Conservation (phyloP, 2,888 invertebrate genomes). For the Xylota sylvarum region DNA sequence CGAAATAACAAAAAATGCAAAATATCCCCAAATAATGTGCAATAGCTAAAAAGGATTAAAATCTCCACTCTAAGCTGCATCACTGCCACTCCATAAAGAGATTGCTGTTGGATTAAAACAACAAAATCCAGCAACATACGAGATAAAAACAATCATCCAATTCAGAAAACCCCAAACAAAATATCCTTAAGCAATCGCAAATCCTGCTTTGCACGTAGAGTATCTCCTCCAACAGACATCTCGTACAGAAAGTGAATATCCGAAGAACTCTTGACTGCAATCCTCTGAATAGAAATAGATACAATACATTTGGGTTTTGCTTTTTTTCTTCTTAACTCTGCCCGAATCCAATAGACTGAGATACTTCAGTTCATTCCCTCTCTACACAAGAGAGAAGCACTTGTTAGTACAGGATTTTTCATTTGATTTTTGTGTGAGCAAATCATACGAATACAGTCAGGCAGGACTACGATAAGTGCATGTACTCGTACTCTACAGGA, state of each 20-base stretch:
- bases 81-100: not conserved
- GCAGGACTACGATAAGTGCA: slow-evolving; percentile 55
- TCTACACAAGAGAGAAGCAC: slow-evolving; percentile 20
- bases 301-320: slow-evolving; percentile 1
- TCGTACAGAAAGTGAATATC: slow-evolving; percentile 15
- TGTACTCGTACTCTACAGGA: slow-evolving; percentile 40
- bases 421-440: slow-evolving; percentile 22
- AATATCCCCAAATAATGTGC: not conserved
- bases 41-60: not conserved
- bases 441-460: slow-evolving; percentile 58
- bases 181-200: slow-evolving; percentile 39
- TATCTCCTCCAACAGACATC: slow-evolving; percentile 37
- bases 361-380: slow-evolving; percentile 44
- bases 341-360: slow-evolving; percentile 52
- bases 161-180: slow-evolving; percentile 33
- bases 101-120: slow-evolving; percentile 21
- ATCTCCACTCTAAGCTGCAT: not conserved
- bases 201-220: slow-evolving; percentile 31
- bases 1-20: not conserved
- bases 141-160: slow-evolving; percentile 27
- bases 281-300: slow-evolving; percentile 48
- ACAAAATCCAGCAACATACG: slow-evolving; percentile 6
- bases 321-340: slow-evolving; percentile 18
- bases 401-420: slow-evolving; percentile 36
- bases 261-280: slow-evolving; percentile 50